A percentile compares a stretch with the other conserved stretches of the same genome.
Evolutionary conservation across 53 echinoderm and acorn worm species (phyloP).

Genomic region (Zoroaster sp.): DNA sequence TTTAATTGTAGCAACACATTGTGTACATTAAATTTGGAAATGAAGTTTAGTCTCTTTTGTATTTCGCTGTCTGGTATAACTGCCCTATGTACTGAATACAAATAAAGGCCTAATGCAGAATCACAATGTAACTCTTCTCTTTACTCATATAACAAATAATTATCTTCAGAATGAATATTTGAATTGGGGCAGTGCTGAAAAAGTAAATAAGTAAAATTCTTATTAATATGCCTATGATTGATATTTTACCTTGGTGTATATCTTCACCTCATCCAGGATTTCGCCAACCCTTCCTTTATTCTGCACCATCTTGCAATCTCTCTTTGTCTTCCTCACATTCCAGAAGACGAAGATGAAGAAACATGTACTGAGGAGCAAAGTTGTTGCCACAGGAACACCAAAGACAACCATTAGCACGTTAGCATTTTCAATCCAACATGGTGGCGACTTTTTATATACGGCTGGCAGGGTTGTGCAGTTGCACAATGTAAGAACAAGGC

Average conservation of each 20-base stretch:
- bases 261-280: not conserved
- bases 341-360: not conserved
- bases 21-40: too few species aligned
- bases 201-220: too few species aligned
- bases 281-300: not conserved
- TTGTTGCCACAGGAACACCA: not conserved
- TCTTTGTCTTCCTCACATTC: not conserved
- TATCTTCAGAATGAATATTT: too few species aligned
- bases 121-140: too few species aligned
- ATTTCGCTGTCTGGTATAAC: too few species aligned
- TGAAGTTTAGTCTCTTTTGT: too few species aligned
- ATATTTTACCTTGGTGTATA: not conserved
- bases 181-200: too few species aligned
- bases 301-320: not conserved
- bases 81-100: too few species aligned
- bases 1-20: too few species aligned
- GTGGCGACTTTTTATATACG: not conserved
- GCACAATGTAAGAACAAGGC: not conserved
- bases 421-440: not conserved
- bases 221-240: too few species aligned
- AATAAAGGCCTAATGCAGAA: too few species aligned
- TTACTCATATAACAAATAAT: too few species aligned
- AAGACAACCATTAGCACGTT: not conserved
- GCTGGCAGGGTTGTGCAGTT: not conserved
- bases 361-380: not conserved